A percentile compares a stretch with the other conserved stretches of the same genome.
These are phyloP conservation scores for Drosophila kikkawai DNA, from an alignment of 1,140 invertebrate species.

Conservation along the genomic window DNA sequence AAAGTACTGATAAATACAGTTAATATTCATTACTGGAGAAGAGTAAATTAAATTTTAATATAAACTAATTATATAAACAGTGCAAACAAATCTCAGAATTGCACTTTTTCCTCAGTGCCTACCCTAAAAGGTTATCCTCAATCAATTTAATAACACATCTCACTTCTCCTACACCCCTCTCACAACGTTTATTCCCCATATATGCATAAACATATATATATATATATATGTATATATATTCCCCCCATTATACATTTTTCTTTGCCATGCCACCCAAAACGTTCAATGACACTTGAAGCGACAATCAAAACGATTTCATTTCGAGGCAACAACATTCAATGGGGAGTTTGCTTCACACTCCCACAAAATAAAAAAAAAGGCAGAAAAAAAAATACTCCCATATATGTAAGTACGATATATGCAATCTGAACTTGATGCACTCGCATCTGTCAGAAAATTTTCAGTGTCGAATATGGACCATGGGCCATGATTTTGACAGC, in stretches of 20 bases:
- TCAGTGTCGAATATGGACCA: slow-evolving; percentile 70
- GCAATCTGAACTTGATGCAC: slow-evolving; percentile 66
- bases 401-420: slow-evolving; percentile 6
- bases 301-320: slow-evolving; percentile 77
- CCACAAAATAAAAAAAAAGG: neutral
- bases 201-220: neutral
- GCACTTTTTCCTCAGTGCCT: neutral
- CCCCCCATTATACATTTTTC: slow-evolving; percentile 7
- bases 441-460: slow-evolving; percentile 74
- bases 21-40: neutral
- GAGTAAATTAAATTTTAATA: neutral
- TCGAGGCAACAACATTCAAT: slow-evolving; percentile 55
- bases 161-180: neutral
- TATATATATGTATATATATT: neutral
- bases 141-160: slow-evolving; percentile 10
- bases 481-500: slow-evolving; percentile 70
- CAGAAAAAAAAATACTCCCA: neutral
- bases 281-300: slow-evolving; percentile 68
- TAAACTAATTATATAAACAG: neutral
- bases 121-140: slow-evolving; percentile 5
- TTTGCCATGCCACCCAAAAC: slow-evolving; percentile 37
- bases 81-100: neutral
- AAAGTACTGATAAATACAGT: neutral
- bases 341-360: slow-evolving; percentile 45
- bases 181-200: slow-evolving; percentile 10